A percentile compares a stretch with the other conserved stretches of the same genome.
Conservation (phyloP, 92 coral and sea anemone genomes). For the Scolanthus callimorphus region DNA sequence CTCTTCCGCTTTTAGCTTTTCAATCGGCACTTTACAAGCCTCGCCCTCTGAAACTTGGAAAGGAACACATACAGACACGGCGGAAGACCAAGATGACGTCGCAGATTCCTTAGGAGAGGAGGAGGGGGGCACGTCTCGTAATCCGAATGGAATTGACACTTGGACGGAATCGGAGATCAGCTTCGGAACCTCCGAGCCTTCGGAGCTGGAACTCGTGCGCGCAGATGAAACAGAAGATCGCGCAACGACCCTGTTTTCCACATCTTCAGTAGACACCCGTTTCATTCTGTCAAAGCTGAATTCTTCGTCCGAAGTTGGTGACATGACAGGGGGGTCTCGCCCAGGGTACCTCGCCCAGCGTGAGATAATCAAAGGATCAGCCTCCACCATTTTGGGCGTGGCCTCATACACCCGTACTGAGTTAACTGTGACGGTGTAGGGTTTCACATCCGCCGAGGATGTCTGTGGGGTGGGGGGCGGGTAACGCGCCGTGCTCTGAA, state of each 20-base stretch:
- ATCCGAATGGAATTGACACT: slow-evolving; percentile 73
- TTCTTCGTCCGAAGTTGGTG: slow-evolving; percentile 15
- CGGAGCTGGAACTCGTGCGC: not conserved
- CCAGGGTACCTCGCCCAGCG: slow-evolving; percentile 26
- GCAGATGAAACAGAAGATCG: too few relatives aligned
- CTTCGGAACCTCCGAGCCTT: slow-evolving; percentile 13
- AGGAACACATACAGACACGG: slow-evolving; percentile 82
- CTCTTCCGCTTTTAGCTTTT: slow-evolving; percentile 11
- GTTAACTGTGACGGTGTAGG: slow-evolving; percentile 28
- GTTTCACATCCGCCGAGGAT: slow-evolving; percentile 35
- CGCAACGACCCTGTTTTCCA: too few relatives aligned
- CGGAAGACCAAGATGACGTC: slow-evolving; percentile 64
- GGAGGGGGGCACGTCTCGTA: slow-evolving; percentile 51
- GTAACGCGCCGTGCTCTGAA: slow-evolving; percentile 29
- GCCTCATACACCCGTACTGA: slow-evolving; percentile 29
- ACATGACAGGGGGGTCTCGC: slow-evolving; percentile 38
- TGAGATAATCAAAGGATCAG: slow-evolving; percentile 20
- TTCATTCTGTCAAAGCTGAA: slow-evolving; percentile 17
- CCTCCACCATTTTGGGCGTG: slow-evolving; percentile 29
- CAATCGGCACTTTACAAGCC: slow-evolving; percentile 24
- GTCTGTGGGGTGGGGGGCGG: slow-evolving; percentile 27
- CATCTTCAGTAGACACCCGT: not conserved
- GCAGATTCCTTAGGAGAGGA: slow-evolving; percentile 15
- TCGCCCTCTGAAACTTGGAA: slow-evolving; percentile 69
- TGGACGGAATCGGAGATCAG: slow-evolving; percentile 49